Evolutionary conservation across 1,140 invertebrate species (phyloP).

Genomic region (Drosophila murphyi): DNA sequence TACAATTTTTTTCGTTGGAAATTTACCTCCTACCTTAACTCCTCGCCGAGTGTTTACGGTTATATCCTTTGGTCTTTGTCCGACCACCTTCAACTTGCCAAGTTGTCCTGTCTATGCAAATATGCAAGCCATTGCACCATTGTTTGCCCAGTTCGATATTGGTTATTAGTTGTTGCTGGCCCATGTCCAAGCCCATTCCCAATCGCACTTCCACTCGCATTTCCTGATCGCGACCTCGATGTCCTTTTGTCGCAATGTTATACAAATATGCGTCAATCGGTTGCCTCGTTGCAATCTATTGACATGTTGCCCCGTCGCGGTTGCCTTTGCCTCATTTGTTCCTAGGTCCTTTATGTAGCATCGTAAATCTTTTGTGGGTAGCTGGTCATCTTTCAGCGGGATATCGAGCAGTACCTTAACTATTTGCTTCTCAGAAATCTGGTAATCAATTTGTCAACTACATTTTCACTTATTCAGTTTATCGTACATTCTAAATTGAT

Average conservation of each 20-base stretch:
- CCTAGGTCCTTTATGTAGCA: conserved; percentile 47
- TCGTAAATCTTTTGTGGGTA: conserved; percentile 67
- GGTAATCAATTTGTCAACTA: conserved; percentile 22
- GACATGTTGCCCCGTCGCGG: conserved; percentile 38
- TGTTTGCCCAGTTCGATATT: conserved; percentile 39
- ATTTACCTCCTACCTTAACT: conserved; percentile 34
- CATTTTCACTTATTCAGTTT: neutral
- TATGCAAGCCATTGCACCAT: conserved; percentile 22
- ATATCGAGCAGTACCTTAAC: conserved; percentile 20
- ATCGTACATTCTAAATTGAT: neutral
- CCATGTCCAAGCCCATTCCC: conserved; percentile 3
- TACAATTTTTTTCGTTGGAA: conserved; percentile 35
- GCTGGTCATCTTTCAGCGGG: conserved; percentile 26
- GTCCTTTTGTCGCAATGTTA: conserved; percentile 77
- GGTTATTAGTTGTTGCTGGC: conserved; percentile 33
- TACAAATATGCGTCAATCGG: conserved; percentile 69
- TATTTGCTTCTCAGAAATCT: conserved; percentile 38
- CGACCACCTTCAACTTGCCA: neutral
- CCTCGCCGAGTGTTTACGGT: conserved; percentile 11
- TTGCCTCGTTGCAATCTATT: conserved; percentile 24
- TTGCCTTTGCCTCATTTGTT: conserved; percentile 19
- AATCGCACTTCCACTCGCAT: neutral
- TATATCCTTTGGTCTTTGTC: conserved; percentile 25
- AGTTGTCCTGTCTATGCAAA: conserved; percentile 32
- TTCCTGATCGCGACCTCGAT: conserved; percentile 43